Evolutionary conservation across 2,113 vertebrate genomes (phyloP).

Genomic region (Sisor rabdophorus): DNA sequence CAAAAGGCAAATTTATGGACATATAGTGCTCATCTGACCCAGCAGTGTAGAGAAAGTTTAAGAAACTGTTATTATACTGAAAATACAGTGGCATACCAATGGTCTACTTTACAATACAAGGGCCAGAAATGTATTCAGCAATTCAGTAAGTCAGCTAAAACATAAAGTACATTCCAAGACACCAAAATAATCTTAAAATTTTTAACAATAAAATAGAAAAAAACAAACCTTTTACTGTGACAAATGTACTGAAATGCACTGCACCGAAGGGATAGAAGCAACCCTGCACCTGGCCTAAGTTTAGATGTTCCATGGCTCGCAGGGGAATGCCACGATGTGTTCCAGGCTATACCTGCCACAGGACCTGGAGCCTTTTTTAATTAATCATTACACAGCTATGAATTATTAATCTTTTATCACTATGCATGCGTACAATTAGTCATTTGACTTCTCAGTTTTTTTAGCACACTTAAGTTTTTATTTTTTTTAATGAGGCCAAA

Average conservation of each 20-base stretch:
- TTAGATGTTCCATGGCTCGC: constrained; percentile 57
- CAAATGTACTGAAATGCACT: constrained; percentile 36
- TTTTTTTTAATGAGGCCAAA: constrained; percentile 59
- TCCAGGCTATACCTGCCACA: constrained; percentile 69
- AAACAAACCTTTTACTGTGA: constrained; percentile 30
- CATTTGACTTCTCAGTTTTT: constrained; percentile 56
- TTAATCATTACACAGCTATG: constrained; percentile 73
- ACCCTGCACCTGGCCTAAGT: constrained; percentile 47
- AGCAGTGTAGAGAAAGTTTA: constrained; percentile 41
- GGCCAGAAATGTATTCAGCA: constrained; percentile 5
- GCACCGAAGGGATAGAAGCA: constrained; percentile 29
- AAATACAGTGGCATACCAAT: not conserved
- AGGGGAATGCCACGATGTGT: constrained; percentile 66
- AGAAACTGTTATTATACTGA: not conserved
- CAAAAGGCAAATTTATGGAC: constrained; percentile 59
- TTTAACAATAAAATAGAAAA: constrained; percentile 17
- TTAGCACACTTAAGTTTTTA: constrained; percentile 54
- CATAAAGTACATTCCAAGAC: constrained; percentile 6
- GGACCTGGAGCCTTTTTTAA: constrained; percentile 72
- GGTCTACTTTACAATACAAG: constrained; percentile 1
- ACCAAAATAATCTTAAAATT: not conserved
- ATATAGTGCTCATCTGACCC: constrained; percentile 52
- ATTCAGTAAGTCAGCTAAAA: not conserved
- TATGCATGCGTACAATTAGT: constrained; percentile 62
- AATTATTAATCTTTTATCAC: constrained; percentile 75